Evolutionary conservation across 2,113 vertebrate species (phyloP).

Genomic region (Excalfactoria chinensis): DNA sequence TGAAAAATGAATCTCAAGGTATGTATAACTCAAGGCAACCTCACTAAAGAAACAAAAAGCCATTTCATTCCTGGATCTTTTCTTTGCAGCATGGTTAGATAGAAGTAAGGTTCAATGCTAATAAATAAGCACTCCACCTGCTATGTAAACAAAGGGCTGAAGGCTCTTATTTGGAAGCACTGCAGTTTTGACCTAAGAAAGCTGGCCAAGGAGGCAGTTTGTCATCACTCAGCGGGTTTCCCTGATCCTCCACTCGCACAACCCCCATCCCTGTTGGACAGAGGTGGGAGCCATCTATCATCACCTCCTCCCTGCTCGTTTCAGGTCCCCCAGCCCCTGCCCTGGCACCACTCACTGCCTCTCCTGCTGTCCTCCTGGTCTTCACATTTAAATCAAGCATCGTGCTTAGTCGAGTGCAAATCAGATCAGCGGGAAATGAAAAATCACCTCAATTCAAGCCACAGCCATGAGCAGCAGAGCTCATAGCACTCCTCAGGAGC

Average conservation of each 20-base stretch:
- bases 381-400: background rate
- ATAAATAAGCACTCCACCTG: background rate
- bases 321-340: background rate
- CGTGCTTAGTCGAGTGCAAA: background rate
- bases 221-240: background rate
- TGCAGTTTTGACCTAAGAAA: background rate
- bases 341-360: background rate
- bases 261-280: background rate
- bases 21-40: accelerated
- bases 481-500: background rate
- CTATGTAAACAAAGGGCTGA: background rate
- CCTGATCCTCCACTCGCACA: background rate
- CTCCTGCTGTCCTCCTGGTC: background rate
- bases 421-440: background rate
- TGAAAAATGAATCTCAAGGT: background rate
- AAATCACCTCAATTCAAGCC: background rate
- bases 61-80: background rate
- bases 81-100: background rate
- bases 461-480: background rate
- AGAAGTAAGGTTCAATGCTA: background rate
- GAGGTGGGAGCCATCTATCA: constrained; percentile 13
- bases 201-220: constrained; percentile 19
- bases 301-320: background rate
- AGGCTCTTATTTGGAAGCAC: background rate
- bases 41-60: background rate